Conservation (phyloP, 2,113 vertebrate species). For the Perccottus glenii region DNA sequence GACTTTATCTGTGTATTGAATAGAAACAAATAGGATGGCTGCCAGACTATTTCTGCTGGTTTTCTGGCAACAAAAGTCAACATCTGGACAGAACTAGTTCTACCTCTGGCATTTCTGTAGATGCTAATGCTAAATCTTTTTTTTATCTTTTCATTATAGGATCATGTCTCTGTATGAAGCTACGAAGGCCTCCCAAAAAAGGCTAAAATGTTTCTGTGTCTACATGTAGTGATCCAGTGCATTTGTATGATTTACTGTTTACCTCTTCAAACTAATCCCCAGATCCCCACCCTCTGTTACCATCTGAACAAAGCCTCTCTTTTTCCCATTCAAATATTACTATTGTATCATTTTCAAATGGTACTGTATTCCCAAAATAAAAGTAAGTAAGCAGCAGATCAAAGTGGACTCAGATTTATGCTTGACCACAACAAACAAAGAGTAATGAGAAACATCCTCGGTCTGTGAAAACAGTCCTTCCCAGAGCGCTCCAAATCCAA, state of each 20-base stretch:
- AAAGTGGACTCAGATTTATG: slow-evolving; percentile 55
- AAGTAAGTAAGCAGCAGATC: slow-evolving; percentile 32
- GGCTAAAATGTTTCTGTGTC: slow-evolving; percentile 2
- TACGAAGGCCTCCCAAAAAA: not conserved
- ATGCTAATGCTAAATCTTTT: too few species aligned
- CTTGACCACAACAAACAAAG: slow-evolving; percentile 44
- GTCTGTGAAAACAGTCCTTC: slow-evolving; percentile 32
- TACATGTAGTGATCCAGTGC: slow-evolving; percentile 4
- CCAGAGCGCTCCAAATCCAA: slow-evolving; percentile 25
- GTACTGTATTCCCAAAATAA: slow-evolving; percentile 29
- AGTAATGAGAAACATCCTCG: slow-evolving; percentile 62
- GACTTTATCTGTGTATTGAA: too few species aligned
- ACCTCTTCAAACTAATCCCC: slow-evolving; percentile 15
- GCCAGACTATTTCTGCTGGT: too few species aligned
- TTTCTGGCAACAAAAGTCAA: too few species aligned
- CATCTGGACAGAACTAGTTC: too few species aligned
- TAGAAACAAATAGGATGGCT: too few species aligned
- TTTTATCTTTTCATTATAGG: too few species aligned
- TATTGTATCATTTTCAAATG: slow-evolving; percentile 43
- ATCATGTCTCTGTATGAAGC: not conserved
- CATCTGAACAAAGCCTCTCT: slow-evolving; percentile 20
- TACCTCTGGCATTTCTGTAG: too few species aligned
- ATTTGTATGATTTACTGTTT: slow-evolving; percentile 28
- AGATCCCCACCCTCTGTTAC: slow-evolving; percentile 5
- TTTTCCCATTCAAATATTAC: slow-evolving; percentile 34